Conservation (phyloP, 1,140 invertebrate genomes). For the Choristoneura fumiferana region DNA sequence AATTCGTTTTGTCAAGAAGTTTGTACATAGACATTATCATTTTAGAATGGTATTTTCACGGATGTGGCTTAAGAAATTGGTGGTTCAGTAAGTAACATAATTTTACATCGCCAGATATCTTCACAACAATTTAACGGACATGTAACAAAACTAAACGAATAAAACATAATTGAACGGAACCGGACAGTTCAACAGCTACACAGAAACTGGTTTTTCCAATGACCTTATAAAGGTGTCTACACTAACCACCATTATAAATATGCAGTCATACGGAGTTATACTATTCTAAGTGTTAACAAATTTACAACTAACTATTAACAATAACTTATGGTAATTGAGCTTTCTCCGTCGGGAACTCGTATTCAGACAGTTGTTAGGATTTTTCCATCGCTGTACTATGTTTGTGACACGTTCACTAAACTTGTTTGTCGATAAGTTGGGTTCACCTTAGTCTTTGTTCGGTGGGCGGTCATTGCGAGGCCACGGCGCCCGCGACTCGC, state of each 20-base stretch:
- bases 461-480: slow-evolving; percentile 50
- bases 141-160: background rate
- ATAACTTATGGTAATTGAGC: slow-evolving; percentile 16
- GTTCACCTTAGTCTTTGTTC: too few species aligned
- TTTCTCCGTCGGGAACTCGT: slow-evolving; percentile 10
- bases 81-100: too few species aligned
- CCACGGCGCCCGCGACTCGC: slow-evolving; percentile 64
- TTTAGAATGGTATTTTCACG: too few species aligned
- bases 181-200: background rate
- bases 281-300: background rate
- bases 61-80: too few species aligned
- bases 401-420: too few species aligned
- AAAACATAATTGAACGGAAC: background rate
- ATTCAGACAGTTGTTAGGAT: background rate
- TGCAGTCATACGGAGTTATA: slow-evolving; percentile 1
- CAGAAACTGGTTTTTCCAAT: background rate
- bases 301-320: slow-evolving; percentile 6
- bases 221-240: background rate
- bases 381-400: too few species aligned
- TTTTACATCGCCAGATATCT: too few species aligned
- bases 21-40: too few species aligned
- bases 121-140: too few species aligned
- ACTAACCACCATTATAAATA: slow-evolving; percentile 2
- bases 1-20: too few species aligned
- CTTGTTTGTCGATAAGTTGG: too few species aligned